phyloP scores from a whole-genome alignment of 2,888 invertebrate genomes.

The Timema podura region DNA sequence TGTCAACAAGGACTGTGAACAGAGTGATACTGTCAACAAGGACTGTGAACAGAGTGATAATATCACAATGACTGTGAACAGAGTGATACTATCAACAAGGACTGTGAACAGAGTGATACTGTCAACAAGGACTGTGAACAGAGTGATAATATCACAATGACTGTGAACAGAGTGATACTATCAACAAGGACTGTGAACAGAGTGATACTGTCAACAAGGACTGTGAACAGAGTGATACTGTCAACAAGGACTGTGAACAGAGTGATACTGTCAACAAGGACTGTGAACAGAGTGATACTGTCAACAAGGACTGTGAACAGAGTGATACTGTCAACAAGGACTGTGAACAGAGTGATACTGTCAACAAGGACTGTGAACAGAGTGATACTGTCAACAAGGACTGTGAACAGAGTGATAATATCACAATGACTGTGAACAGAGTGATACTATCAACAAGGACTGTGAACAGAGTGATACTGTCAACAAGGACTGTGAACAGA shows the following conservation, averaged over 20 bases:
- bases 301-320: too few relatives aligned
- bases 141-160: not conserved
- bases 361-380: not conserved
- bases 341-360: slow-evolving; percentile 31
- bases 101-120: slow-evolving; percentile 34
- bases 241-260: not conserved
- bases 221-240: slow-evolving; percentile 31
- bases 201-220: slow-evolving; percentile 47
- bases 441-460: slow-evolving; percentile 48
- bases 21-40: not conserved
- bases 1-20: not conserved
- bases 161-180: too few relatives aligned
- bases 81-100: slow-evolving; percentile 47
- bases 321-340: slow-evolving; percentile 47
- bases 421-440: too few relatives aligned
- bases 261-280: not conserved
- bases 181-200: too few relatives aligned
- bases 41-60: not conserved
- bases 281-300: too few relatives aligned
- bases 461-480: slow-evolving; percentile 27
- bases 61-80: too few relatives aligned
- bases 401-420: too few relatives aligned
- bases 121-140: not conserved
- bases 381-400: not conserved
- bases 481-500: not conserved